Evolutionary conservation across 2,797 vertebrate species (phyloP), one percentile per base, ranked within the genome.

Genomic region (Psittacula derbiana): DNA sequence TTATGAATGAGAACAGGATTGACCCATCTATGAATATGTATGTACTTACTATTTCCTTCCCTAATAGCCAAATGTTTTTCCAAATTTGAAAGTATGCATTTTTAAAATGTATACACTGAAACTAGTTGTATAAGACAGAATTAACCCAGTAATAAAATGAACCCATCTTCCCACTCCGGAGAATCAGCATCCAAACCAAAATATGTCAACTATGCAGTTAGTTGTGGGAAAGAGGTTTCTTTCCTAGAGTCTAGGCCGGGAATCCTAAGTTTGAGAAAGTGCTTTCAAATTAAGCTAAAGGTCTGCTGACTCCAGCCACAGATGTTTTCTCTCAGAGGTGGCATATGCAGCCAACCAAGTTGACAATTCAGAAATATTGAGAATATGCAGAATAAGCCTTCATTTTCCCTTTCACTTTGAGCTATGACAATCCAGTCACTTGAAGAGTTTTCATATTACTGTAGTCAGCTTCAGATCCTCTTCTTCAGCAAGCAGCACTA

Each of bases 271-370:
- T 80, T 84, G 82, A 90, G 88, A 93, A 93, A 96, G 82, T 70
- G 12, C 11, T 92, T 88, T 84, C 80, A 80, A 91, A 91, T 92
- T 70, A 86, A 91, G 70, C 84, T 75, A 81, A 92, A 96, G 73
- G 73, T 80, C 73, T 79, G 31, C 76, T 61, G 66, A 62, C 47
- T 93, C 28, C 80, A 90, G 50, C 27, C 50, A 72, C 87, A 94
- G 86, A 93, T 92, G 47, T 81, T 92, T 94, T 81, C 67, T 81
- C 80, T 92, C 91, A 92, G 58, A 66, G 70, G 31, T 86, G 50
- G 65, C 53, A 81, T 47, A 81, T 25, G 12, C 75, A 66, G 66
- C 73, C 87, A 92, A 60, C n/a, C 20, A 72, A 86, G 58, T 0
- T 79, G 61, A 93, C 49, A 93, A 90, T 61, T 79, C 70, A 78